Evolutionary conservation across 2,888 invertebrate genomes (phyloP).

Genomic region (Calephelis perditalis): DNA sequence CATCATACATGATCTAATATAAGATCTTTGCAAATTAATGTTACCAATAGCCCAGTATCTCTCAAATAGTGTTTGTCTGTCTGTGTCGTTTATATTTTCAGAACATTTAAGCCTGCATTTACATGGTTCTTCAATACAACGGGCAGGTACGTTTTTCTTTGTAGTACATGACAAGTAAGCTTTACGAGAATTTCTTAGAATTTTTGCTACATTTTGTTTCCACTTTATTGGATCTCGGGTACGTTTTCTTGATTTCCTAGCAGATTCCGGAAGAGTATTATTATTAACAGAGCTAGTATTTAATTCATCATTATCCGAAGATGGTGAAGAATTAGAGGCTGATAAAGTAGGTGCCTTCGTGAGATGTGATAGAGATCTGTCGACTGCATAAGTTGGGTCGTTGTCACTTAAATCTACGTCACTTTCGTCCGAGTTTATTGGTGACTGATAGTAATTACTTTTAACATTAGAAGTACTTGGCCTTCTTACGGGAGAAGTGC

Average conservation of each 20-base stretch:
- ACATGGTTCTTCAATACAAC: constrained; percentile 24
- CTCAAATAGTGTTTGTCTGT: constrained; percentile 19
- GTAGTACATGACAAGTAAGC: constrained; percentile 14
- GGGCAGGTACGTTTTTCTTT: constrained; percentile 23
- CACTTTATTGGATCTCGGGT: constrained; percentile 17
- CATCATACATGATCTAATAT: constrained; percentile 25
- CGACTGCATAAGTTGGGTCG: constrained; percentile 18
- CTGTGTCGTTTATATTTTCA: constrained; percentile 22
- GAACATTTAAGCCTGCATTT: constrained; percentile 26
- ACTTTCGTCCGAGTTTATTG: constrained; percentile 18
- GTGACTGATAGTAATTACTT: constrained; percentile 20
- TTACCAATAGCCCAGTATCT: constrained; percentile 1
- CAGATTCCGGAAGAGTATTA: constrained; percentile 7
- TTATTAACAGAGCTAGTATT: constrained; percentile 11
- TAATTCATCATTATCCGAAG: neutral
- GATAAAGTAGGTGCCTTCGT: constrained; percentile 12
- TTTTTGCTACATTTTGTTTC: too few relatives aligned
- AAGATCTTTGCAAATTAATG: constrained; percentile 23
- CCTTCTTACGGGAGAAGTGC: constrained; percentile 4
- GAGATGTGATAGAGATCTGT: constrained; percentile 15
- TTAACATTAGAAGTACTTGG: constrained; percentile 7
- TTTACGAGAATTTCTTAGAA: constrained; percentile 8
- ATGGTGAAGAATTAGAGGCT: constrained; percentile 9
- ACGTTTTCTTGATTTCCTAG: constrained; percentile 11
- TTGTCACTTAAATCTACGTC: constrained; percentile 1